Evolutionary conservation across 2,113 vertebrate genomes (phyloP).

Genomic region (Trachemys scripta): DNA sequence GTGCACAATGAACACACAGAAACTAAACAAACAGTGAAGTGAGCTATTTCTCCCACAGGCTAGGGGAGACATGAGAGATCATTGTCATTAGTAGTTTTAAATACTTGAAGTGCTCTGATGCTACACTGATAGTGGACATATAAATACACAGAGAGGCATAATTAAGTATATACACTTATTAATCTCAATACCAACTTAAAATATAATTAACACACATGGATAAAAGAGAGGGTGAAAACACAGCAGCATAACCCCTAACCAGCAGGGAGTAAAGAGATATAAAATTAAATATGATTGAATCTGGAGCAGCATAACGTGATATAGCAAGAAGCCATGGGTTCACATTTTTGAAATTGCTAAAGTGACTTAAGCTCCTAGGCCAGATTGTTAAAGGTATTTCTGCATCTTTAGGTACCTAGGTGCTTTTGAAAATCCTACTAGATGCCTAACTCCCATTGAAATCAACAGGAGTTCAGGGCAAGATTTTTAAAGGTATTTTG

Average conservation of each 20-base stretch:
- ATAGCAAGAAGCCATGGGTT: neutral
- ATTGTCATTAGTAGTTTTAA: neutral
- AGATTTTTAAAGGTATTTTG: neutral
- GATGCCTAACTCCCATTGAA: neutral
- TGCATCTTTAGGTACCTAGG: neutral
- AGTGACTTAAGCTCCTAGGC: neutral
- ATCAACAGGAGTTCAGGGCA: neutral
- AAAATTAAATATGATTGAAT: neutral
- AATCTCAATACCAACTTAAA: neutral
- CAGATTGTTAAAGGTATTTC: neutral
- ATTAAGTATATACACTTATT: neutral
- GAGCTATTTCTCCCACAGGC: neutral
- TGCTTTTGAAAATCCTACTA: no score
- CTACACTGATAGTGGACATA: neutral
- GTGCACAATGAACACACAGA: neutral
- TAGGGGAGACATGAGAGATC: neutral
- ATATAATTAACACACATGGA: neutral
- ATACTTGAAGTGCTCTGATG: neutral
- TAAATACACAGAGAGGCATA: neutral
- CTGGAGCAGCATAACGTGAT: neutral
- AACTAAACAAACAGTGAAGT: neutral
- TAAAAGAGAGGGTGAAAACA: neutral
- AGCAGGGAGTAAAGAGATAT: neutral
- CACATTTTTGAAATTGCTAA: neutral
- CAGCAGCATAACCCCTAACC: fast-evolving